Conservation (phyloP, 2,113 vertebrate genomes). For the Ciconia boyciana region DNA sequence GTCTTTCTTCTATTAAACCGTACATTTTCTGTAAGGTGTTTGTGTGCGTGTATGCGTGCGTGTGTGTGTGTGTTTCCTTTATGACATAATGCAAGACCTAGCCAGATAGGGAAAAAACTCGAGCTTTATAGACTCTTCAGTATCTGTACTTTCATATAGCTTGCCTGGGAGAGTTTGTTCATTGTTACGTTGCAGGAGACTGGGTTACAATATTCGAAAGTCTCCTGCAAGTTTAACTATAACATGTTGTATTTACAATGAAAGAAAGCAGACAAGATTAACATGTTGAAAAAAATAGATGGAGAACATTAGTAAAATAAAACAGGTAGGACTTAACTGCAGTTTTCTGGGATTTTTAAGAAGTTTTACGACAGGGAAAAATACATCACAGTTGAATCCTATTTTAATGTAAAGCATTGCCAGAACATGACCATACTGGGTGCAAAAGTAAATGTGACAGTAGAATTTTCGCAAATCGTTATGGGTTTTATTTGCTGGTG, state of each 20-base stretch:
- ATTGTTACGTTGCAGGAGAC: neutral
- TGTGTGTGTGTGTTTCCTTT: neutral
- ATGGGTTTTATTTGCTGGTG: neutral
- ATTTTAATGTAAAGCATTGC: neutral
- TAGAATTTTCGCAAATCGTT: neutral
- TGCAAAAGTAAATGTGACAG: neutral
- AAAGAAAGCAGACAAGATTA: neutral
- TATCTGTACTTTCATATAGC: neutral
- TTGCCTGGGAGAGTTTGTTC: slow-evolving; percentile 24
- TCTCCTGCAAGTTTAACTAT: slow-evolving; percentile 2
- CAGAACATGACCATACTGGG: neutral
- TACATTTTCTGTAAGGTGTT: neutral
- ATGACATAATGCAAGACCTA: neutral
- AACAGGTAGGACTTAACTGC: neutral
- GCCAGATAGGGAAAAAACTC: neutral
- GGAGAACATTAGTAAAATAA: neutral
- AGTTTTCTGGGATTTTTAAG: neutral
- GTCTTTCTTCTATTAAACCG: neutral
- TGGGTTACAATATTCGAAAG: neutral
- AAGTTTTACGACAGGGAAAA: neutral
- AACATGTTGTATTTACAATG: neutral
- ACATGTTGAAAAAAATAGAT: neutral
- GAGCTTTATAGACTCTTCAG: neutral
- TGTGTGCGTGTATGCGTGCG: neutral
- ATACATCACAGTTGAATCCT: neutral